Conservation (phyloP, 2,888 invertebrate genomes). For the Brenthis hecate region DNA sequence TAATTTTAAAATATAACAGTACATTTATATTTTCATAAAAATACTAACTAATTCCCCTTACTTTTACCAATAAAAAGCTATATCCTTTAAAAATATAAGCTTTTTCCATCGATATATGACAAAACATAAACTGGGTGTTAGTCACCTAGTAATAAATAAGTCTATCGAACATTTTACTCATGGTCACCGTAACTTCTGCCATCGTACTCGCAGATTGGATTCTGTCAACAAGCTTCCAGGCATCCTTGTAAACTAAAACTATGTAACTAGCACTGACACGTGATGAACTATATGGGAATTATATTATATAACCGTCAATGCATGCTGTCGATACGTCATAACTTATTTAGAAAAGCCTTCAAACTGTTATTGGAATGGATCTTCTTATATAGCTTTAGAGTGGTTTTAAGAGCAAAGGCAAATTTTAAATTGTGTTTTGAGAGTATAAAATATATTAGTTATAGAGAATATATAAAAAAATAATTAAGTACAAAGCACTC, state of each 20-base stretch:
- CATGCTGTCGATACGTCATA: constrained; percentile 27
- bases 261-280: constrained; percentile 43
- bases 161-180: not conserved
- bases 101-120: no score
- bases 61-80: no score
- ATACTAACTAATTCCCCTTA: no score
- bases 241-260: constrained; percentile 48
- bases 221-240: constrained; percentile 60
- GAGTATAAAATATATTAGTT: no score
- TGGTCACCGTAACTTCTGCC: constrained; percentile 46
- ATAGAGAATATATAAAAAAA: no score
- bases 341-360: constrained; percentile 9
- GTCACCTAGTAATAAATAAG: no score
- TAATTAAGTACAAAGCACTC: no score
- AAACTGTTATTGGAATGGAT: constrained; percentile 8
- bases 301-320: constrained; percentile 30
- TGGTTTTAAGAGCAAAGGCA: no score
- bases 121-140: no score
- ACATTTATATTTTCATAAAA: no score
- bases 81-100: no score
- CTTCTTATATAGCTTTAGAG: not conserved
- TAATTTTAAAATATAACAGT: not conserved
- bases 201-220: constrained; percentile 59
- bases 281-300: constrained; percentile 40
- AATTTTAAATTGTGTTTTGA: no score